These are phyloP conservation scores for Reticulitermes lucifugus DNA, from an alignment of 2,888 invertebrate genomes.

Conservation along the genomic window DNA sequence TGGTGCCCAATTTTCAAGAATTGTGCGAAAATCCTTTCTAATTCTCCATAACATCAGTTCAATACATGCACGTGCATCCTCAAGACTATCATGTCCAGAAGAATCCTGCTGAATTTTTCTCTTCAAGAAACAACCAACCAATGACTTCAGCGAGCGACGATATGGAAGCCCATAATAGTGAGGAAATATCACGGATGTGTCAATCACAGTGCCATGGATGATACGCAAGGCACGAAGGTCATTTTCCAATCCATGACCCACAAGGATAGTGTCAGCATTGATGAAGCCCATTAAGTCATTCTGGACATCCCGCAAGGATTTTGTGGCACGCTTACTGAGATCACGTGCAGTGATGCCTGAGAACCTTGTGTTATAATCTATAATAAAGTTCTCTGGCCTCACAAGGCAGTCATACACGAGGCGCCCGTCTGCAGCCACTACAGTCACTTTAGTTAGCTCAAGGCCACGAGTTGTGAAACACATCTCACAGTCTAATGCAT, in stretches of 20 bases:
- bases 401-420: conserved; percentile 88
- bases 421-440: conserved; percentile 79
- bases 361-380: conserved; percentile 96
- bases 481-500: conserved; percentile 97
- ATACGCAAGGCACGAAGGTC: conserved; percentile 90
- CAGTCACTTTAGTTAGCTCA: conserved; percentile 89
- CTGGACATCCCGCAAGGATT: conserved; percentile 84
- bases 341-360: conserved; percentile 87
- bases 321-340: conserved; percentile 69
- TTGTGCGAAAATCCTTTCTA: conserved; percentile 65
- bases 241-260: conserved; percentile 96
- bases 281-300: conserved; percentile 85
- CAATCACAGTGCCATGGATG: conserved; percentile 86
- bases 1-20: conserved; percentile 56
- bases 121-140: conserved; percentile 79
- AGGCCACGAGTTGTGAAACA: conserved; percentile 89
- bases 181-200: conserved; percentile 91
- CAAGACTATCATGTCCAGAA: conserved; percentile 89
- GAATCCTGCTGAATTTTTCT: conserved; percentile 84
- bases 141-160: conserved; percentile 83
- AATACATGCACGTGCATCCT: conserved; percentile 92
- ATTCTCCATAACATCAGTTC: conserved; percentile 88
- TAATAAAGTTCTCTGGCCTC: conserved; percentile 81
- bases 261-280: conserved; percentile 85
- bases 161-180: conserved; percentile 86